Evolutionary conservation across 2,113 vertebrate genomes (phyloP).

Genomic region (Dinomys branickii): DNA sequence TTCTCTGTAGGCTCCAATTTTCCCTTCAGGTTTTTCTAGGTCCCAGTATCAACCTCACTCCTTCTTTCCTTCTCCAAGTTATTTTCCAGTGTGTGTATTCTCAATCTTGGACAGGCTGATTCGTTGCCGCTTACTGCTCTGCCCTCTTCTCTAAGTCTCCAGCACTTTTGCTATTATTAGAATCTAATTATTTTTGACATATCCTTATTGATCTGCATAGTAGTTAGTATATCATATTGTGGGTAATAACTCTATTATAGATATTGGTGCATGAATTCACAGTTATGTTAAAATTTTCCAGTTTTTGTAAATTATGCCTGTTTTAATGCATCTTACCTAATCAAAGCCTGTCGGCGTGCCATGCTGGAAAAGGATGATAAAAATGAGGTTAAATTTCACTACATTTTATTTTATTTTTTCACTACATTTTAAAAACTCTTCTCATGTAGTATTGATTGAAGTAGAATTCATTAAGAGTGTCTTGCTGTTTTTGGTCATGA

Average conservation of each 20-base stretch:
- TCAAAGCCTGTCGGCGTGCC: neutral
- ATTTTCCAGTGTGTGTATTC: neutral
- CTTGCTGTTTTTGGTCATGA: neutral
- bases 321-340: constrained; percentile 1
- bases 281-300: neutral
- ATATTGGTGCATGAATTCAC: neutral
- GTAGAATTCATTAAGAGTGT: neutral
- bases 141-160: neutral
- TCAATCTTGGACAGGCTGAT: neutral
- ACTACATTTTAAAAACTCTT: constrained; percentile 38
- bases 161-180: neutral
- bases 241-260: neutral
- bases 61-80: neutral
- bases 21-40: neutral
- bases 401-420: neutral
- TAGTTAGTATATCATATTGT: neutral
- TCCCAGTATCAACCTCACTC: neutral
- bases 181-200: neutral
- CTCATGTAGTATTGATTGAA: neutral
- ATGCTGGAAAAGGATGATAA: constrained; percentile 27
- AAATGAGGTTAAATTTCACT: neutral
- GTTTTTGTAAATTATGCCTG: neutral
- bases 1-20: neutral
- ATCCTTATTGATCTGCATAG: neutral
- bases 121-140: neutral